Conservation (phyloP, 2,888 invertebrate genomes). For the Cheilosia soror region DNA sequence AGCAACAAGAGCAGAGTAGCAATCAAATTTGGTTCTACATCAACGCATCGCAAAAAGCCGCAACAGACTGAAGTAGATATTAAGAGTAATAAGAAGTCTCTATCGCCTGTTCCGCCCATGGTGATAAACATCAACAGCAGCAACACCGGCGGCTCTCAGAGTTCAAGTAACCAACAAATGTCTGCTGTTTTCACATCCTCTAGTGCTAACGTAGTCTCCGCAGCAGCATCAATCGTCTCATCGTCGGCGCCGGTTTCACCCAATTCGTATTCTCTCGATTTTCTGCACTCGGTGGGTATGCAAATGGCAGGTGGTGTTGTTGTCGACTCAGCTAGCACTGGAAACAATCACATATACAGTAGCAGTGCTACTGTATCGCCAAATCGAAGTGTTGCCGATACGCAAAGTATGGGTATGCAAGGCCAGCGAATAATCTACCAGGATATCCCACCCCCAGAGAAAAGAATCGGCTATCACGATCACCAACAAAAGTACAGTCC, state of each 20-base stretch:
- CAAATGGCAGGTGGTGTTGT: conserved; percentile 78
- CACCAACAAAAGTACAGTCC: conserved; percentile 61
- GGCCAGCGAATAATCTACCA: conserved; percentile 58
- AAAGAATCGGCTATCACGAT: conserved; percentile 37
- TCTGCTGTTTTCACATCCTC: conserved; percentile 56
- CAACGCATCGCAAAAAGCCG: conserved; percentile 57
- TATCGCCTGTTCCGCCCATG: conserved; percentile 47
- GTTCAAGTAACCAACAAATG: conserved; percentile 49
- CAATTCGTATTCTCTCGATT: conserved; percentile 79
- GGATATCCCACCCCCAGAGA: conserved; percentile 63
- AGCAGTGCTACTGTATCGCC: conserved; percentile 66
- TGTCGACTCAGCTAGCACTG: conserved; percentile 3
- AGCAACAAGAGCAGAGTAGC: conserved; percentile 51
- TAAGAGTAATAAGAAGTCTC: conserved; percentile 45
- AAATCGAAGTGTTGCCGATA: conserved; percentile 19
- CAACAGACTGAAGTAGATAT: conserved; percentile 50
- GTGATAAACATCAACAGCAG: conserved; percentile 37
- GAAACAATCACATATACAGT: conserved; percentile 47
- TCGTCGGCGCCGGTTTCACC: conserved; percentile 71
- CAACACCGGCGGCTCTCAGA: neutral
- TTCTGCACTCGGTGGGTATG: conserved; percentile 80
- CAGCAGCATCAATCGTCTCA: conserved; percentile 37
- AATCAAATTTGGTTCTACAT: conserved; percentile 45
- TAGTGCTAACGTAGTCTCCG: conserved; percentile 40
- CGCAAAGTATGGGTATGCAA: conserved; percentile 44